Percentiles rank a stretch among this genome's conserved stretches.
These are phyloP conservation scores for Pseudopodoces humilis DNA, from an alignment of 2,113 vertebrate genomes.

Conservation along the genomic window DNA sequence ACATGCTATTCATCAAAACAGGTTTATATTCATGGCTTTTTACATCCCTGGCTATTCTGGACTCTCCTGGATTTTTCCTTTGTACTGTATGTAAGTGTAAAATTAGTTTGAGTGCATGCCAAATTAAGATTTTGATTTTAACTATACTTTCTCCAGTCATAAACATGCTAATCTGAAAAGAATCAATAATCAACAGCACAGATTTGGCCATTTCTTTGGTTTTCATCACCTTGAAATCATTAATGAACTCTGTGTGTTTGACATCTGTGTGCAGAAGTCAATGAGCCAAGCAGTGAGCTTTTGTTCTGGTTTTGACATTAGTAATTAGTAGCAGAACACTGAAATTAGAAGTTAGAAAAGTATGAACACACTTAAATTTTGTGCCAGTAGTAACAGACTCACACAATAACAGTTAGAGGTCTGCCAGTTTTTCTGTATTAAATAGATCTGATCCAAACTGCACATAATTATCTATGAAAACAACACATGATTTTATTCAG, in stretches of 20 bases:
- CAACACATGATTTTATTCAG: neutral
- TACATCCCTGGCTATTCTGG: neutral
- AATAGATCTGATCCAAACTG: neutral
- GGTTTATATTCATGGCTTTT: neutral
- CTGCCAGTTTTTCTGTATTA: constrained; percentile 50
- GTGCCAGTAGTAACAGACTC: constrained; percentile 25
- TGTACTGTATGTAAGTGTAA: neutral
- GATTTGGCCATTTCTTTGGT: constrained; percentile 26
- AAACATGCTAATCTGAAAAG: constrained; percentile 40
- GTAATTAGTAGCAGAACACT: constrained; percentile 66
- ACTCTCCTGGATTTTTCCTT: neutral
- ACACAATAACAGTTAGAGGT: constrained; percentile 5
- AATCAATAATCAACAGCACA: constrained; percentile 26
- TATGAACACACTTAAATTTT: constrained; percentile 36
- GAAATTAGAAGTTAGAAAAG: constrained; percentile 59
- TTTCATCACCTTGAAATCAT: constrained; percentile 68
- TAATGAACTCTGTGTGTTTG: constrained; percentile 56
- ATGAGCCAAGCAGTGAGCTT: constrained; percentile 51
- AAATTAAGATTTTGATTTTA: constrained; percentile 16
- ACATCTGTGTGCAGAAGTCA: constrained; percentile 50
- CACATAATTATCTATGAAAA: constrained; percentile 1
- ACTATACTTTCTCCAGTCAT: neutral
- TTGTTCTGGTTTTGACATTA: constrained; percentile 62
- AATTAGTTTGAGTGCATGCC: neutral
- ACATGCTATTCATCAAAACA: neutral